These are phyloP conservation scores for Octomys mimax DNA, from an alignment of 2,797 vertebrate species.

Conservation along the genomic window DNA sequence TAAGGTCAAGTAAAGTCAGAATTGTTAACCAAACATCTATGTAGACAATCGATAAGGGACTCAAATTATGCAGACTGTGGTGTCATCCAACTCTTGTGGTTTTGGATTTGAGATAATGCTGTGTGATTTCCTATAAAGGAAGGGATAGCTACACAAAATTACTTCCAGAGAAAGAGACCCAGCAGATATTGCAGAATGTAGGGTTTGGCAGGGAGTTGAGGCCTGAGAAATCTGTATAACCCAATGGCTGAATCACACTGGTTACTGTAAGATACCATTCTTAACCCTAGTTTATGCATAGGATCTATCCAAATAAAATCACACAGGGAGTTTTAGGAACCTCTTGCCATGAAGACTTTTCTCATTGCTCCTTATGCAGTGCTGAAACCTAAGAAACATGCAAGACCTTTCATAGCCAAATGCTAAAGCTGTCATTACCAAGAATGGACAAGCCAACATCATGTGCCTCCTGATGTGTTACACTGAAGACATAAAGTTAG, in stretches of 20 bases:
- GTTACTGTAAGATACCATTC: not conserved
- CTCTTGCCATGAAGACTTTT: not conserved
- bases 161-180: constrained; percentile 10
- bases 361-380: not conserved
- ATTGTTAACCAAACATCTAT: constrained; percentile 24
- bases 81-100: not conserved
- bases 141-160: not conserved
- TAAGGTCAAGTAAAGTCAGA: constrained; percentile 10
- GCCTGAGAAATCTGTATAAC: not conserved
- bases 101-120: constrained; percentile 46
- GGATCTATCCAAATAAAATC: not conserved
- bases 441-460: constrained; percentile 20
- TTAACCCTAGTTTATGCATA: not conserved
- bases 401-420: not conserved
- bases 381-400: not conserved
- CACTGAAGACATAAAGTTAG: not conserved
- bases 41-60: constrained; percentile 39
- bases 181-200: not conserved
- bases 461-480: not conserved
- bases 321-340: not conserved
- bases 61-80: not conserved
- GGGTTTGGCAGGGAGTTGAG: not conserved
- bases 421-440: constrained; percentile 23
- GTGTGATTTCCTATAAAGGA: not conserved
- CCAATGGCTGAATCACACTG: not conserved